phyloP scores from a whole-genome alignment of 2,113 vertebrate genomes.

The Ciconia stormi region DNA sequence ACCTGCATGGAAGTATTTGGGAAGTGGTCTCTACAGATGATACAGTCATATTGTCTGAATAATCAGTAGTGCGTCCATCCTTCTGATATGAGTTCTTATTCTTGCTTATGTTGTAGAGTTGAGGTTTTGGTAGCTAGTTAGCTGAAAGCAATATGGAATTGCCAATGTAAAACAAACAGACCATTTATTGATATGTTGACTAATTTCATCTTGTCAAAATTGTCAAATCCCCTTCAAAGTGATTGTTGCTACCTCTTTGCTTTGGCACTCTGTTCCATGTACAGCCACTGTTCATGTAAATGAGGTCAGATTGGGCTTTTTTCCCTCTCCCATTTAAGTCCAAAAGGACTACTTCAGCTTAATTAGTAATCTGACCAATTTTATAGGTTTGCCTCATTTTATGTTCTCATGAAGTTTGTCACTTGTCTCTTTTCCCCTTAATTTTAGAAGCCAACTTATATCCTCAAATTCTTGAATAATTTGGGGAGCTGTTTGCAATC shows the following conservation, averaged over 20 bases:
- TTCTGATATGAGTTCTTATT: not conserved
- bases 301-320: not conserved
- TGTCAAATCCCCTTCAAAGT: not conserved
- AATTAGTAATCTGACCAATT: not conserved
- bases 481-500: not conserved
- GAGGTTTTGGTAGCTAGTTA: not conserved
- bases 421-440: not conserved
- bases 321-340: not conserved
- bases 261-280: not conserved
- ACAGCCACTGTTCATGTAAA: not conserved
- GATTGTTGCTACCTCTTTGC: not conserved
- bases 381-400: not conserved
- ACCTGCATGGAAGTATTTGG: not conserved
- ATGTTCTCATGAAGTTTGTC: not conserved
- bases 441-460: not conserved
- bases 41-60: not conserved
- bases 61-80: not conserved
- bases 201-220: not conserved
- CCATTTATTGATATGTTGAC: not conserved
- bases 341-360: not conserved
- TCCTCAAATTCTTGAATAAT: not conserved
- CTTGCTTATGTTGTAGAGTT: not conserved
- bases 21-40: not conserved
- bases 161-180: not conserved
- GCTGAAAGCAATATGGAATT: not conserved